Evolutionary conservation across 2,113 vertebrate species (phyloP).

Genomic region (Sylvia atricapilla): DNA sequence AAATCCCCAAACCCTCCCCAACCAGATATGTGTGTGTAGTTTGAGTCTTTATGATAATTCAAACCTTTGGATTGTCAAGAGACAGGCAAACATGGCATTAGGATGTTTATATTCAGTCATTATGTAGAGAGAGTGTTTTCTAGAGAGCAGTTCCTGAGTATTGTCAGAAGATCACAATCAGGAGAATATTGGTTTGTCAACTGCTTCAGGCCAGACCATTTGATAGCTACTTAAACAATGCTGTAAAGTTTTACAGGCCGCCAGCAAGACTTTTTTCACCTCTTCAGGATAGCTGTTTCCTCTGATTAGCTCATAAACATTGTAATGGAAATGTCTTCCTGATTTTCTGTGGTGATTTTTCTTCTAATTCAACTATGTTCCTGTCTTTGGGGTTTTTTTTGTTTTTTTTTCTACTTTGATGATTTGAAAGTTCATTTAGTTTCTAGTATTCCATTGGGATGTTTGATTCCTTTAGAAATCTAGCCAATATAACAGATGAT

Average conservation of each 20-base stretch:
- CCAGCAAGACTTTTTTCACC: not conserved
- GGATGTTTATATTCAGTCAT: not conserved
- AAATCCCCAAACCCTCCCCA: too few species aligned
- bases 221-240: not conserved
- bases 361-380: not conserved
- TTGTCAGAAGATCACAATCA: not conserved
- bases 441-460: not conserved
- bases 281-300: not conserved
- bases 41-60: not conserved
- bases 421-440: not conserved
- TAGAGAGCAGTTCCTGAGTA: not conserved
- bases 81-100: not conserved
- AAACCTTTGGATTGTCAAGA: not conserved
- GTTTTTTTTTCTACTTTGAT: not conserved
- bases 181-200: not conserved
- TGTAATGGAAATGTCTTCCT: not conserved
- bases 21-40: rapidly evolving
- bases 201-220: not conserved
- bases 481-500: not conserved
- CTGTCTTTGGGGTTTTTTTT: too few species aligned
- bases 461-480: not conserved
- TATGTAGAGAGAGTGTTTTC: not conserved
- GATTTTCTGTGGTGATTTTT: not conserved
- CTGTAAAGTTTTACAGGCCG: not conserved
- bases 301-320: not conserved